Evolutionary conservation across 1,140 invertebrate species (phyloP), one percentile per base, ranked within the genome.

Genomic region (Drosophila ficusphila): DNA sequence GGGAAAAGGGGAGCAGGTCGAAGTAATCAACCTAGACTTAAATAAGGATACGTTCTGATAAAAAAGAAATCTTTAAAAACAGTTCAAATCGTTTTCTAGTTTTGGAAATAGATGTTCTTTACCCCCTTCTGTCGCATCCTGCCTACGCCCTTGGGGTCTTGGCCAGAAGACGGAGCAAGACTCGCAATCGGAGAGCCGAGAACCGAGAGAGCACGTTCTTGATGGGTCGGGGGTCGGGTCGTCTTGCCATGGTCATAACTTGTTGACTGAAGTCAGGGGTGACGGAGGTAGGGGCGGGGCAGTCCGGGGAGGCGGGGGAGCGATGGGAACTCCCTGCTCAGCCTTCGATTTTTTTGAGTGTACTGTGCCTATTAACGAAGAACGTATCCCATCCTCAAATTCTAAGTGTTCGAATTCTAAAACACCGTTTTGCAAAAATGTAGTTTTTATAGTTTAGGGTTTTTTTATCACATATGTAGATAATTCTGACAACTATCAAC

Each of bases 301-400:
- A 8, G 9, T 8, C 21, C 14, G 54, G 42, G 14, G 41, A 41
- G 61, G 38, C 31, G 56, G 64, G 64, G 64, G 18, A 51, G 5
- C 39, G 52, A 49, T 60, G 74, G 58, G 73, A 82, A 82, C 44
- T 52, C 61, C 48, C 42, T 29, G 58, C 58, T 49, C 18, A 65
- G 29, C 73, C 76, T 76, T 72, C 58, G 58, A 77, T 86, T 85
- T 85, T 58, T 86, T 76, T 14, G 14, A 86, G 81, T 85, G 81
- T 74, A 85, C 67, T 57, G 42, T 57, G 57, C 52, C 25, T 61
- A n/a, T 38, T 31, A 23, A 39, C 18, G 11, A 7, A 14, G 18
- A 4, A 34, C 23, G n/a, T n/a, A n/a, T n/a, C n/a, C n/a, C n/a
- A n/a, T n/a, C n/a, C n/a, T n/a, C n/a, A n/a, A n/a, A n/a, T n/a